Conservation (phyloP, 2,113 vertebrate genomes). For the Atrichornis clamosus region DNA sequence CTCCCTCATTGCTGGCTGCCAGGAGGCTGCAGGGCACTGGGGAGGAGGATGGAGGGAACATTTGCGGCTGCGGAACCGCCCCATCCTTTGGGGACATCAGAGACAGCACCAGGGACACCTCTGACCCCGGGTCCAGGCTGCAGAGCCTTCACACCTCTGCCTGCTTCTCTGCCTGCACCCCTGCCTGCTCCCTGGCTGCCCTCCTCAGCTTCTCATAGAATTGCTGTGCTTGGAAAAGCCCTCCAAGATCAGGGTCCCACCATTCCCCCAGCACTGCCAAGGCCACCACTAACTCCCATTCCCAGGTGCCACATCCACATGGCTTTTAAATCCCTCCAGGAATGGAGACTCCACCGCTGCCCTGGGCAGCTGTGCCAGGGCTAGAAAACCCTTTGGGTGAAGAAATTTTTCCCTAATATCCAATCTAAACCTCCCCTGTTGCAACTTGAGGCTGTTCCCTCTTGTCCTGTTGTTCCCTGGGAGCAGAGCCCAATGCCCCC, state of each 20-base stretch:
- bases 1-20: not conserved
- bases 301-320: not conserved
- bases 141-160: not conserved
- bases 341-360: not conserved
- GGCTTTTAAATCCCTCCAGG: not conserved
- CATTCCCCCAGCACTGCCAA: not conserved
- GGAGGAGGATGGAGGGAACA: not conserved
- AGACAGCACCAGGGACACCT: fast-evolving
- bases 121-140: not conserved
- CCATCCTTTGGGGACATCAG: not conserved
- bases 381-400: not conserved
- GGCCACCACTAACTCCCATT: not conserved
- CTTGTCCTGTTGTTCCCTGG: not conserved
- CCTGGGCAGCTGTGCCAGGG: not conserved
- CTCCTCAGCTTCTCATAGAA: not conserved
- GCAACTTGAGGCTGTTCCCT: fast-evolving
- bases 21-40: not conserved
- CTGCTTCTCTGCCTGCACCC: not conserved
- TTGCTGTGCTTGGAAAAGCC: not conserved
- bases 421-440: fast-evolving
- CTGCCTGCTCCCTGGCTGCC: not conserved
- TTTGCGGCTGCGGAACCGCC: fast-evolving
- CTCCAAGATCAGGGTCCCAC: not conserved
- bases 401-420: not conserved
- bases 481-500: not conserved